Conservation (phyloP, 2,113 vertebrate species). For the Vulpes vulpes region DNA sequence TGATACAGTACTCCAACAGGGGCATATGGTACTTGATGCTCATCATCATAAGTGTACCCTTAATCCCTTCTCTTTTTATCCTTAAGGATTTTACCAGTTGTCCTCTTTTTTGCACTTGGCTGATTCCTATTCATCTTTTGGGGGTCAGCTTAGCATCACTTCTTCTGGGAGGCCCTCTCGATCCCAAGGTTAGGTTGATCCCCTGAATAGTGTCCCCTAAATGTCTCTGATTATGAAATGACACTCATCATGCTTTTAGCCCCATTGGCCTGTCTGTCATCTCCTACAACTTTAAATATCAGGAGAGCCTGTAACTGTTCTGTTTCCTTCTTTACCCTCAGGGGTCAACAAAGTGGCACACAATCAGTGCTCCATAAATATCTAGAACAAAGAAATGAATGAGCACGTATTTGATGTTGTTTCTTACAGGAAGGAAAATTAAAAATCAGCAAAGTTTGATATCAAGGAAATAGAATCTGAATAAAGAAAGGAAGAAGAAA, state of each 20-base stretch:
- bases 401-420: neutral
- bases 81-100: neutral
- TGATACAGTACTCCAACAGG: neutral
- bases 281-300: neutral
- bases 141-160: neutral
- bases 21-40: neutral
- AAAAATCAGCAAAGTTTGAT: neutral
- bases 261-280: neutral
- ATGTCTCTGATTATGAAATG: neutral
- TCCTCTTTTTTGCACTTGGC: neutral
- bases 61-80: neutral
- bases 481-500: neutral
- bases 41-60: neutral
- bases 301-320: neutral
- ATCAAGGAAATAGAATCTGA: neutral
- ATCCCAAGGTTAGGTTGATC: neutral
- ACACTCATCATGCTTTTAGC: neutral
- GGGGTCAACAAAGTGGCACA: neutral
- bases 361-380: neutral
- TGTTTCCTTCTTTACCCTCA: neutral
- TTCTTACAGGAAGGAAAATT: neutral
- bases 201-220: neutral
- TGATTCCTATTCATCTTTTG: neutral
- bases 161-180: neutral
- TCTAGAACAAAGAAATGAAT: neutral